Percentiles rank a stretch among this genome's conserved stretches.
phyloP scores from a whole-genome alignment of 2,113 vertebrate species.

The Cacatua alba region DNA sequence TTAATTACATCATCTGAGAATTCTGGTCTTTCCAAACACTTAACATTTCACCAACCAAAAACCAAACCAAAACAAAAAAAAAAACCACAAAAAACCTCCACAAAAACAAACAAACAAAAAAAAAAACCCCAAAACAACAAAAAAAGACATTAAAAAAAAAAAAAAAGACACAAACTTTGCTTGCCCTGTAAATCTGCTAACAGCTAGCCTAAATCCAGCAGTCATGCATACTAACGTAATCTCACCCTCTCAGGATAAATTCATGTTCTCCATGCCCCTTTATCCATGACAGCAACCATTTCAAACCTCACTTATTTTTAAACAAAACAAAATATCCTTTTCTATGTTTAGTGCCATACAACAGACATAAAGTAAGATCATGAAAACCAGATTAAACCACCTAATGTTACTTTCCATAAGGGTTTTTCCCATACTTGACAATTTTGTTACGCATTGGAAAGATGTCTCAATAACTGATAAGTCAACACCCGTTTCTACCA shows the following conservation, averaged over 20 bases:
- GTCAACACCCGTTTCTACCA: neutral
- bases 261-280: neutral
- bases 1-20: neutral
- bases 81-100: too few species aligned
- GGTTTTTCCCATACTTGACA: neutral
- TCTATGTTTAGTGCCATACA: rapidly evolving
- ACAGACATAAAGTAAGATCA: rapidly evolving
- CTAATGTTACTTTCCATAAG: rapidly evolving
- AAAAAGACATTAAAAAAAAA: rapidly evolving
- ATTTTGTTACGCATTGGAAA: neutral
- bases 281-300: neutral
- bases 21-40: neutral
- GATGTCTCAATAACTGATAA: neutral
- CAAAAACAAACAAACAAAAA: too few species aligned
- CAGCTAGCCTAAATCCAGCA: neutral
- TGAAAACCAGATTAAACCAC: neutral
- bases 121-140: too few species aligned
- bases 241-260: neutral
- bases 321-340: neutral
- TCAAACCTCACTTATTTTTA: neutral
- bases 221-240: neutral
- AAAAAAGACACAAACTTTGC: too few species aligned
- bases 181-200: neutral
- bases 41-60: neutral
- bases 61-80: neutral